Base-by-base conservation (phyloP, 2,888 invertebrate genomes). In the Microdon myrmicae region DNA sequence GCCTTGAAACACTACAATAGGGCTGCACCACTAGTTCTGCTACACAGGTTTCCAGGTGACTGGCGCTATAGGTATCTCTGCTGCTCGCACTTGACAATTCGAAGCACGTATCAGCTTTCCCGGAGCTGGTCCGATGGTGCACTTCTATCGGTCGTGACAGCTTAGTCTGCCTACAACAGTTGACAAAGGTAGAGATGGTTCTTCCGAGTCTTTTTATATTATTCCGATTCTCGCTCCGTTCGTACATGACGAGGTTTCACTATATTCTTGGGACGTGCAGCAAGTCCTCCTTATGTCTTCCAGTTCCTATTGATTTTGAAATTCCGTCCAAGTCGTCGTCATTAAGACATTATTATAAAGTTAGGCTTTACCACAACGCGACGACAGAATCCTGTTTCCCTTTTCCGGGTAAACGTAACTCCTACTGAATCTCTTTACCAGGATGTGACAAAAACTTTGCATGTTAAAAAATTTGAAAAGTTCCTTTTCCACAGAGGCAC, bases 281-380 rank as follows among this genome's bases (percentile, higher is more conserved):
- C 19, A 38, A 48, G 29, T 44, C 19, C 34, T 53, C 17, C n/a
- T 13, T 12, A 17, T 37, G n/a, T n/a, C 45, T 29, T 55, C 29
- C 29, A 39, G 56, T 61, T 56, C 31, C 41, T 64, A 64, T 64
- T 64, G 58, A 64, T 64, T 64, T 64, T 56, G 58, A 43, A 64
- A 64, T 64, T 64, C 64, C 34, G 43, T 47, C 45, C 64, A 41
- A 64, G 64, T 64, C 58, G 9, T 47, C 53, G 64, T 58, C 58
- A 64, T 64, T 64, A 64, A 64, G 64, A 64, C 64, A 58, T 64
- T 64, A 64, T 64, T 64, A 64, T 64, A 64, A 64, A 64, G 64
- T 64, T 64, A 51, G 64, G 64, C 53, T 51, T 64, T 64, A 51
- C 58, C 58, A 19, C 51, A 51, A 58, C 58, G 58, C 64, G 45